A percentile compares a stretch with the other conserved stretches of the same genome.
Evolutionary conservation across 2,113 vertebrate species (phyloP).

Genomic region (human (Homo sapiens)): DNA sequence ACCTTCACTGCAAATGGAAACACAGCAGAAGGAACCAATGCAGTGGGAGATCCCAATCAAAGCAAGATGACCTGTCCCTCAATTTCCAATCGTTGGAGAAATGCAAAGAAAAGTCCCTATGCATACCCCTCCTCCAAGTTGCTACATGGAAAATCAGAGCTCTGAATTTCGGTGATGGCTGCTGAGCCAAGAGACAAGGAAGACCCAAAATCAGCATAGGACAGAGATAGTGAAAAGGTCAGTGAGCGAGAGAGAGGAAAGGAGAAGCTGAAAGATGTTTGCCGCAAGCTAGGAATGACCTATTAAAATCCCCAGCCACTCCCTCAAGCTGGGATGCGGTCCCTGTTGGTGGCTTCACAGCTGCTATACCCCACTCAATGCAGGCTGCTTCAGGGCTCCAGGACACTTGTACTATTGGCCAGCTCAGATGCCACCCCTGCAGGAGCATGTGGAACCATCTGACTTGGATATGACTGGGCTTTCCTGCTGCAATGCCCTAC

Average conservation of each 20-base stretch:
- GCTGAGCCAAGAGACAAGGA: not conserved
- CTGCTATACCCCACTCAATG: not conserved
- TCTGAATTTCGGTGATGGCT: not conserved
- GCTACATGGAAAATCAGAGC: not conserved
- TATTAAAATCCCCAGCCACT: not conserved
- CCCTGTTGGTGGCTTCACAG: not conserved
- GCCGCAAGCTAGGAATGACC: not conserved
- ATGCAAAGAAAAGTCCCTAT: not conserved
- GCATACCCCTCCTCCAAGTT: not conserved
- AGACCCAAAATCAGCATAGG: not conserved
- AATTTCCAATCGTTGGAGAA: not conserved
- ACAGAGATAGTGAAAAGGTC: not conserved
- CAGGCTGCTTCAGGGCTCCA: not conserved
- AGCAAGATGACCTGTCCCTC: not conserved
- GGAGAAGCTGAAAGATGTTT: not conserved
- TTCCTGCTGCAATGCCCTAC: too few relatives aligned
- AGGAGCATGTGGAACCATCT: not conserved
- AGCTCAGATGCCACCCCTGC: too few relatives aligned
- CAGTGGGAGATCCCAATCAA: not conserved
- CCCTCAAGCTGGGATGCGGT: not conserved
- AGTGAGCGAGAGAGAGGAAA: not conserved
- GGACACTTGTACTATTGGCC: not conserved
- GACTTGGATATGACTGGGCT: not conserved
- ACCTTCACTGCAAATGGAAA: not conserved
- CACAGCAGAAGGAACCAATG: not conserved